Evolutionary conservation across 2,888 invertebrate species (phyloP), one percentile per base, ranked within the genome.

Genomic region (Erebia aethiops): DNA sequence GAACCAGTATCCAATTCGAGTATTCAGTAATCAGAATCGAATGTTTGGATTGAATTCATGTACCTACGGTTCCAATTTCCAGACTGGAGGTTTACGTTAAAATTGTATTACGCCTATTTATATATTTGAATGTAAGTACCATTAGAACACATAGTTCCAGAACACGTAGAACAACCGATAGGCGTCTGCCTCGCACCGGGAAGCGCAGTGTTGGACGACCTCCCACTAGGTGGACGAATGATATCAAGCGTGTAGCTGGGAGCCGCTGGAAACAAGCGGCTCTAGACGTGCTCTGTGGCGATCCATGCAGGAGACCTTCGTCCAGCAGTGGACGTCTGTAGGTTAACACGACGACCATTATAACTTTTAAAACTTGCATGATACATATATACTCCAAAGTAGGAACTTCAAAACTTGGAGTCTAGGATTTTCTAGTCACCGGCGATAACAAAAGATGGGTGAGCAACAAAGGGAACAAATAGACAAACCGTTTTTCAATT

Each of bases 1-100:
- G 65, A 71, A 63, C 62, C 68, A 49, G 64, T 60, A 67, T 61
- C 67, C 54, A 58, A 70, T 52, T 54, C 57, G 57, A 67, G 56
- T 67, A 57, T 72, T 67, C 64, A 60, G 67, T 70, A 65, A 72
- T 41, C 52, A 16, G 62, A 46, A 49, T 62, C 21, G 21, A 46
- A 21, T 14, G 49, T 62, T 62, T 21, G 14, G 14, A 46, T 49
- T 46, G 13, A 46, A 26, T 46, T 9, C 14, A 21, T 21, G 16
- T 9, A 56, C 7, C 26, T 26, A 26, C 26, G 1, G 26, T 7
- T 57, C 7, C 26, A 14, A 26, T 26, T 21, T 9, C 21, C 26
- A 7, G 11, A 18, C 18, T 3, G 26, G 10, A 21, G 56, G 18
- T 11, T n/a, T 16, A 52, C 16, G 16, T 13, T 21, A 13, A 56